phyloP scores from a whole-genome alignment of 37 sponge, comb jelly and placozoan species.

The Diacarnus erythraeanus region DNA sequence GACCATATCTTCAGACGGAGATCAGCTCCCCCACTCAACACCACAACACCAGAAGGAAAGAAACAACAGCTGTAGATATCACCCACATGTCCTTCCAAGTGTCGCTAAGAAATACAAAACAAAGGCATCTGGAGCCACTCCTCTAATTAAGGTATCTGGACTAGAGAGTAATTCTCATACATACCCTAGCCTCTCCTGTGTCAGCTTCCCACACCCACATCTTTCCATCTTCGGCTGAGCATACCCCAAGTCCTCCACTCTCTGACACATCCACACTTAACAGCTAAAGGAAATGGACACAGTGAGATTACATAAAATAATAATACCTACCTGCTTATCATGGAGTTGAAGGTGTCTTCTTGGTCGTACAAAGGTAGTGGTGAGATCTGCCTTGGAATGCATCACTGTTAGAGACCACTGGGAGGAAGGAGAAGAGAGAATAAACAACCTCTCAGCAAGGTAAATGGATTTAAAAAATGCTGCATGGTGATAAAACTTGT shows the following conservation, averaged over 20 bases:
- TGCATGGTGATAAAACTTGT: background rate
- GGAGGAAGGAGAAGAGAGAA: background rate
- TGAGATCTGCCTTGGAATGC: background rate
- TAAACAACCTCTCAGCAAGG: background rate
- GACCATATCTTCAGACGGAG: slow-evolving; percentile 91
- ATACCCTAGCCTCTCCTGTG: slow-evolving; percentile 68
- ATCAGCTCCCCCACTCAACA: slow-evolving; percentile 88
- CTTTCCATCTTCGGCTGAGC: slow-evolving; percentile 65
- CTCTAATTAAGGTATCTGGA: background rate
- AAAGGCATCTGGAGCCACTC: background rate
- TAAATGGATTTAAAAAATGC: too few species aligned
- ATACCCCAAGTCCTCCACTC: slow-evolving; percentile 76
- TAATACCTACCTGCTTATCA: slow-evolving; percentile 5
- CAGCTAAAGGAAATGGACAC: slow-evolving; percentile 20
- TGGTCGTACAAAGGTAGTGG: slow-evolving; percentile 35
- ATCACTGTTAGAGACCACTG: slow-evolving; percentile 33
- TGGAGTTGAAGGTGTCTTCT: slow-evolving; percentile 20
- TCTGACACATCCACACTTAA: slow-evolving; percentile 61
- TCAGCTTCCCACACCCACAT: slow-evolving; percentile 82
- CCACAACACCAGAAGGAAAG: slow-evolving; percentile 92
- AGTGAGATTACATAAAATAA: background rate
- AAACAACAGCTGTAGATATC: slow-evolving; percentile 84
- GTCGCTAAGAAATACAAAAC: slow-evolving; percentile 12
- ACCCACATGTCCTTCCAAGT: slow-evolving; percentile 78
- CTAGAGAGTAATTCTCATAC: background rate